Base-by-base conservation (phyloP, 2,888 invertebrate genomes). In the Nebria salina region DNA sequence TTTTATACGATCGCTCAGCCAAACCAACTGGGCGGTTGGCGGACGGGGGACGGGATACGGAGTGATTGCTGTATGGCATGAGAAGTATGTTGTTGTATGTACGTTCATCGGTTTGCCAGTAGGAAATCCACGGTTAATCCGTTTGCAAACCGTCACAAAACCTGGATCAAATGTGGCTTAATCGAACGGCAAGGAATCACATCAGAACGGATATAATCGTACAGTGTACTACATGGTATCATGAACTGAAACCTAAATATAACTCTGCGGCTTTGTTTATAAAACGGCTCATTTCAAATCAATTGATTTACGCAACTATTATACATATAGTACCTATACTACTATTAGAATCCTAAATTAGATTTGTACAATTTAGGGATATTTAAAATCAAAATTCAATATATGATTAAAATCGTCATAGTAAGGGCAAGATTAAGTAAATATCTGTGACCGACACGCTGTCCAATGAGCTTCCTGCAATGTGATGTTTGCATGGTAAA, bases 91-190 rank as follows among this genome's bases (percentile, higher is more conserved):
- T 20, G 15, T 66, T 70, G 70, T 20, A 70, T 7, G 70, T 70
- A 70, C 11, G 70, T 70, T 26, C 11, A 34, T 70, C 70, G 11
- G 70, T 70, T 26, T 34, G 73, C 42, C 73, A 41, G 26, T 73
- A 73, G 41, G 13, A 41, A 73, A 73, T 73, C 73, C 42, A 26
- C 13, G 20, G 42, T 73, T 73, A 75, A 64, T 20, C 64, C 75
- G 75, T 11, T 43, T 20, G 75, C 54, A 64, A 75, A 75, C 77
- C 74, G 78, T 79, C 41, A 65, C 75, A 75, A 80, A 80, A 75
- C 75, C 80, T 68, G 75, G 80, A 75, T 80, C 80, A 80, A 68
- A 78, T 8, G 68, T 54, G 43, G 79, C 66, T 80, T 80, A 80
- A 75, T 54, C 65, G 11, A 7, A 70, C 65, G 75, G 70, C 26